These are phyloP conservation scores for Dromius quadrimaculatus DNA, from an alignment of 2,888 invertebrate genomes.

Conservation along the genomic window DNA sequence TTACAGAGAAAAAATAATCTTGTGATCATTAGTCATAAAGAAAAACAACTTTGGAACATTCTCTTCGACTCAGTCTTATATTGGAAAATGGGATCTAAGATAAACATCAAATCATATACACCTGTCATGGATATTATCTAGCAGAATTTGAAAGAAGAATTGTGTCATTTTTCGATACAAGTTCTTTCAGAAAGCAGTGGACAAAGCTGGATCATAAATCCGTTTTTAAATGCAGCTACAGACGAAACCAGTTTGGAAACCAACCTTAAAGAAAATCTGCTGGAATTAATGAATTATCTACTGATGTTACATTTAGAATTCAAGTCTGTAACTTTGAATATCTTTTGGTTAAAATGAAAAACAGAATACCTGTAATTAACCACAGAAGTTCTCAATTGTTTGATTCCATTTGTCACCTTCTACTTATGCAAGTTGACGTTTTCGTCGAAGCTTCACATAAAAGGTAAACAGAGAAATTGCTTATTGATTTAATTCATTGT, in stretches of 20 bases:
- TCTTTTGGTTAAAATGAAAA: constrained; percentile 53
- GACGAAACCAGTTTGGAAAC: constrained; percentile 52
- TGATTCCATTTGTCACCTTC: constrained; percentile 57
- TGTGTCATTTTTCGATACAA: constrained; percentile 53
- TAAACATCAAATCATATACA: background rate
- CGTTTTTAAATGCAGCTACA: constrained; percentile 52
- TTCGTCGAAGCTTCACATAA: background rate
- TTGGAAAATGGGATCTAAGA: background rate
- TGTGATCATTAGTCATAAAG: background rate
- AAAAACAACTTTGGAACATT: background rate
- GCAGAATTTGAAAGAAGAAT: constrained; percentile 55
- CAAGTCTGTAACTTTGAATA: constrained; percentile 52
- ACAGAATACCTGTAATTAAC: constrained; percentile 52
- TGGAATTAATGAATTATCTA: constrained; percentile 55
- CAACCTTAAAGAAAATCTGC: constrained; percentile 54
- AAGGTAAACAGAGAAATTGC: background rate
- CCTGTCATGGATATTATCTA: constrained; percentile 51
- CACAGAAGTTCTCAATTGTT: constrained; percentile 54
- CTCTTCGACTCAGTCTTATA: too few relatives aligned
- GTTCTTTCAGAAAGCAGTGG: constrained; percentile 52
- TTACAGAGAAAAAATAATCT: constrained; percentile 3
- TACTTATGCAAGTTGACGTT: constrained; percentile 56
- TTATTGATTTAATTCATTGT: background rate
- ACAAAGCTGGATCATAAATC: constrained; percentile 52
- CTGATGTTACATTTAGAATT: constrained; percentile 55